A percentile compares a stretch with the other conserved stretches of the same genome.
These are phyloP conservation scores for Acrobasis repandana DNA, from an alignment of 2,888 invertebrate species.

Conservation along the genomic window DNA sequence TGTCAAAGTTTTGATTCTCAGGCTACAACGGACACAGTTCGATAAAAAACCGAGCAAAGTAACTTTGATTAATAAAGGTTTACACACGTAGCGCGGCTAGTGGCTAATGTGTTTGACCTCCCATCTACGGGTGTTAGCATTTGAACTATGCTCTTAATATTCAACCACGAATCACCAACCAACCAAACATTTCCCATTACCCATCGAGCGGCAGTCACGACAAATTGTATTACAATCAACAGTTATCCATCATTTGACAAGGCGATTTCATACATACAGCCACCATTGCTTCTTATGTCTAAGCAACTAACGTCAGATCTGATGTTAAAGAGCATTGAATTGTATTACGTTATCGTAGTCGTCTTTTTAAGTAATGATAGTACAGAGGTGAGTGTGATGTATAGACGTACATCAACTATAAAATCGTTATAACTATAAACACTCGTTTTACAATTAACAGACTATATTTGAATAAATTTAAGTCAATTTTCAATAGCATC, in stretches of 20 bases:
- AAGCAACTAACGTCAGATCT: not conserved
- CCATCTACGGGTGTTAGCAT: slow-evolving; percentile 70
- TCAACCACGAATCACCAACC: slow-evolving; percentile 72
- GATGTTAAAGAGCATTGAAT: slow-evolving; percentile 15
- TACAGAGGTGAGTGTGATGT: slow-evolving; percentile 58
- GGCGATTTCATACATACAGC: slow-evolving; percentile 41
- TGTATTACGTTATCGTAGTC: slow-evolving; percentile 36
- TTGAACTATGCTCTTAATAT: slow-evolving; percentile 77
- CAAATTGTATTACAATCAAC: slow-evolving; percentile 75
- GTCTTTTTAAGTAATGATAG: slow-evolving; percentile 45
- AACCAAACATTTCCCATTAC: slow-evolving; percentile 69
- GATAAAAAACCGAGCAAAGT: slow-evolving; percentile 39
- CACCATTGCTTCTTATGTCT: slow-evolving; percentile 57
- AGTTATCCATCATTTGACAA: slow-evolving; percentile 63
- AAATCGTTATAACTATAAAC: slow-evolving; percentile 67
- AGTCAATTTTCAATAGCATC: slow-evolving; percentile 67
- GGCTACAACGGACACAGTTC: slow-evolving; percentile 34
- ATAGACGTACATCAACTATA: slow-evolving; percentile 65
- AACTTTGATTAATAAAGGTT: slow-evolving; percentile 71
- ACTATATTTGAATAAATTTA: slow-evolving; percentile 75
- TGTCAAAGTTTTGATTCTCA: slow-evolving; percentile 33
- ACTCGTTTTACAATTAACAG: slow-evolving; percentile 73
- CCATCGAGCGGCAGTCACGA: slow-evolving; percentile 76
- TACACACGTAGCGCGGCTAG: slow-evolving; percentile 69
- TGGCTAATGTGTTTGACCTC: slow-evolving; percentile 81